phyloP scores from a whole-genome alignment of 1,140 invertebrate species.

The Whitmania pigra region DNA sequence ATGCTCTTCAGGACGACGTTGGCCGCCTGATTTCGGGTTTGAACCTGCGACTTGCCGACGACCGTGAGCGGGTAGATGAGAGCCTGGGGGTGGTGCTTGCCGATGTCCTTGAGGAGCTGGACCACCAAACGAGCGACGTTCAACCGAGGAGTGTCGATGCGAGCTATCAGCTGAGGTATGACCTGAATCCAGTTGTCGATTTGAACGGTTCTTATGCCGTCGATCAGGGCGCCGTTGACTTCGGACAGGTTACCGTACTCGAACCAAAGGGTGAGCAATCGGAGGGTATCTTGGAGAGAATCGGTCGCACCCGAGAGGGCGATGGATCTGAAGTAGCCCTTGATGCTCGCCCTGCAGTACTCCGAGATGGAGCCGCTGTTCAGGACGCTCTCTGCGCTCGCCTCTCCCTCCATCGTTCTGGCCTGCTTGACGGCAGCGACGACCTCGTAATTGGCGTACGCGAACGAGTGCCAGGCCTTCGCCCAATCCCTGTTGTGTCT shows the following conservation, averaged over 20 bases:
- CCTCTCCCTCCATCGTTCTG: slow-evolving; percentile 13
- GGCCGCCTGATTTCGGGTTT: slow-evolving; percentile 70
- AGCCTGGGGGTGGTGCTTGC: slow-evolving; percentile 63
- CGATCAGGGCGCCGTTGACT: slow-evolving; percentile 80
- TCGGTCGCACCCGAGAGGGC: slow-evolving; percentile 64
- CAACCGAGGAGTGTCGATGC: slow-evolving; percentile 81
- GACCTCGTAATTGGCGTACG: slow-evolving; percentile 94
- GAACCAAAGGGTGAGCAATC: slow-evolving; percentile 46
- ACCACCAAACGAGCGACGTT: slow-evolving; percentile 79
- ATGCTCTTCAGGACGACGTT: slow-evolving; percentile 89
- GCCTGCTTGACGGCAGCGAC: slow-evolving; percentile 68
- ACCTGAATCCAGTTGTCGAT: slow-evolving; percentile 98
- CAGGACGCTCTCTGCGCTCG: neutral
- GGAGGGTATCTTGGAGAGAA: slow-evolving; percentile 91
- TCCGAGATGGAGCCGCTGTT: slow-evolving; percentile 30
- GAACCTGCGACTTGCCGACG: slow-evolving; percentile 82
- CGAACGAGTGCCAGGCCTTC: slow-evolving; percentile 95
- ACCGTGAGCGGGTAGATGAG: slow-evolving; percentile 93
- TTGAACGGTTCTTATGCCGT: slow-evolving; percentile 80
- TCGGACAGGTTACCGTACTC: slow-evolving; percentile 61
- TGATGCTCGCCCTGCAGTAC: slow-evolving; percentile 81
- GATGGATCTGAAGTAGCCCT: slow-evolving; percentile 91
- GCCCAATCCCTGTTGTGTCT: slow-evolving; percentile 54
- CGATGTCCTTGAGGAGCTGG: slow-evolving; percentile 83
- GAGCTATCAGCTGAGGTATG: slow-evolving; percentile 92